Evolutionary conservation across 2,888 invertebrate genomes (phyloP), one percentile per base, ranked within the genome.

Genomic region (Polia nebulosa): DNA sequence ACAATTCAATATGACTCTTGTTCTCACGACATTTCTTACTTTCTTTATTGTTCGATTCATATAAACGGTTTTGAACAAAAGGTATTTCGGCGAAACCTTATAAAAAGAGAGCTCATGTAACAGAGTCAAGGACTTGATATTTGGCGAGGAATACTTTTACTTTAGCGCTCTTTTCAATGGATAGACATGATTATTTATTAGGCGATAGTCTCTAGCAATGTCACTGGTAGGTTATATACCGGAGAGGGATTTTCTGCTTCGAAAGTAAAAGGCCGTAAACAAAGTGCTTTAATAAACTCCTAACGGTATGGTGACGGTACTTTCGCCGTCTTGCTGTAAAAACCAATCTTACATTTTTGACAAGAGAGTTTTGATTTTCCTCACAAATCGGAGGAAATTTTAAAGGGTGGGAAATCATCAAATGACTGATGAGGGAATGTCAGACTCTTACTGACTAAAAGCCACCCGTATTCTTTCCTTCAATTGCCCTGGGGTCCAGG

Each of bases 121-220:
- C 51, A 57, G 72, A 79, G 73, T 61, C 79, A 60, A 13, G 49
- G 36, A 36, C 29, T 60, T 41, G 41, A 52, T 53, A 78, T 65
- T 65, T 72, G 41, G 25, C 25, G 15, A 57, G 29, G 20, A 29
- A 47, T 53, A 53, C 29, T 77, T 62, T 62, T 55, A 45, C 47
- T 60, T 45, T 47, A 58, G 39, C 52, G 25, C 13, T 53, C n/a
- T 51, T 55, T 56, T 34, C 68, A 67, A 51, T 34, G 22, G 17
- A 3, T 27, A 53, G 32, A 64, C 52, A 45, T 39, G 39, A 52
- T 52, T 9, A 39, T 32, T 64, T 64, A 74, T 47, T 34, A 44
- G 22, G 44, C n/a, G 27, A 29, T 36, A 36, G 3, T 17, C 20
- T 45, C 3, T 41, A 51, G 36, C 44, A 15, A 17, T 72, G 22